Conservation (phyloP, 2,797 vertebrate species). For the Acropternis orthonyx region DNA sequence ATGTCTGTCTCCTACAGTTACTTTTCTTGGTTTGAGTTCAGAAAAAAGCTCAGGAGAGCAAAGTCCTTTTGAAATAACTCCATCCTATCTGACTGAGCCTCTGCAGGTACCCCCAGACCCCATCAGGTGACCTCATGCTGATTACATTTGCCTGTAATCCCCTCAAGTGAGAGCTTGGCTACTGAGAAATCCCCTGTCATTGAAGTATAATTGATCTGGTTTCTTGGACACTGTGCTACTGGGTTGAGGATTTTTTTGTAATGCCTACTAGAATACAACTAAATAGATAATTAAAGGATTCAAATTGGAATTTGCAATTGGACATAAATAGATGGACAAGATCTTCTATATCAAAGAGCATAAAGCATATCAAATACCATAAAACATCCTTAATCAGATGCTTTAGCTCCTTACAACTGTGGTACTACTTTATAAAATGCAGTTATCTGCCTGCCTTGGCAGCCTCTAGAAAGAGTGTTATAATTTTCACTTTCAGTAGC, state of each 20-base stretch:
- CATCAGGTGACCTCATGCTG: neutral
- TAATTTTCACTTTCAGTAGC: neutral
- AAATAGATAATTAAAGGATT: neutral
- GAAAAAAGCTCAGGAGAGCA: neutral
- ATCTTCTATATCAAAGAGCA: neutral
- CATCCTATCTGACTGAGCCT: neutral
- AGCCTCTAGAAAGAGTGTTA: neutral
- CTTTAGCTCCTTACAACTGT: neutral
- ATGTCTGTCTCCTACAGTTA: neutral
- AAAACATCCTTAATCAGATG: neutral
- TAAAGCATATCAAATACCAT: neutral
- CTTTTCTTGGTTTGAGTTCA: neutral
- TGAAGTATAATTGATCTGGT: neutral
- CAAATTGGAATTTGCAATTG: neutral
- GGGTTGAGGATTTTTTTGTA: rapidly evolving
- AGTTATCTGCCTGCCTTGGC: neutral
- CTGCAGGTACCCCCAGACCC: neutral
- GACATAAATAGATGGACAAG: neutral
- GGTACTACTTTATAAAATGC: neutral
- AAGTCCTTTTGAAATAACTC: neutral
- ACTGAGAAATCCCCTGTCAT: neutral
- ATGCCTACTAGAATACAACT: neutral
- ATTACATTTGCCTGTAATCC: neutral
- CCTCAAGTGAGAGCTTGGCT: neutral
- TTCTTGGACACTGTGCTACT: neutral